Conservation (phyloP, 2,113 vertebrate species). For the Dicaeum eximium region DNA sequence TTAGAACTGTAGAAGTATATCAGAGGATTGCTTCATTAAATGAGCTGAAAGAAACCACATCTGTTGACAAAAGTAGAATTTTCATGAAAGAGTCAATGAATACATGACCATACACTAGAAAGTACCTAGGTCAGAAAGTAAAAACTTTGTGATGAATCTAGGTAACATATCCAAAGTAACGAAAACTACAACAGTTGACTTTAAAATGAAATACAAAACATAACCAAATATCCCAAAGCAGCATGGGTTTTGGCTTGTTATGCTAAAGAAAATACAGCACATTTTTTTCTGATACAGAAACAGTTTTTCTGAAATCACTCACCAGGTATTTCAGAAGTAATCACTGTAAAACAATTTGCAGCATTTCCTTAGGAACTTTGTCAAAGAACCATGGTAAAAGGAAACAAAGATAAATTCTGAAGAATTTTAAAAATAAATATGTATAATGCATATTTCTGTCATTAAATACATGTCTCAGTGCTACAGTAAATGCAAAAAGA, state of each 20-base stretch:
- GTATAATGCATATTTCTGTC: background rate
- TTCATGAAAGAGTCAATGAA: background rate
- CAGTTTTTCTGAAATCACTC: background rate
- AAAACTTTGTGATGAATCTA: background rate
- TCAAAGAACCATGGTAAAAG: background rate
- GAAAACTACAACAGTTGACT: background rate
- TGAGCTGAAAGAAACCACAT: background rate
- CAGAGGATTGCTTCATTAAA: background rate
- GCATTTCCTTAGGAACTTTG: background rate
- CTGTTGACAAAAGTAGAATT: background rate
- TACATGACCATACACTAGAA: background rate
- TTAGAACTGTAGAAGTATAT: background rate
- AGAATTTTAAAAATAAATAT: background rate
- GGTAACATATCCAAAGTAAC: background rate
- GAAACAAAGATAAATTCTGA: background rate
- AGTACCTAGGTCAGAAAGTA: background rate
- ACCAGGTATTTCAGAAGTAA: background rate
- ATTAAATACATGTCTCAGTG: background rate
- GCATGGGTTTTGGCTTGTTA: background rate
- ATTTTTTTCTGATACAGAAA: background rate
- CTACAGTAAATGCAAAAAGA: background rate
- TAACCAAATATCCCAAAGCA: background rate
- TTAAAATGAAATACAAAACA: background rate
- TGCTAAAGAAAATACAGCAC: background rate
- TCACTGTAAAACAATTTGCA: background rate